Conservation (phyloP, 2,113 vertebrate genomes). For the Cololabis saira region DNA sequence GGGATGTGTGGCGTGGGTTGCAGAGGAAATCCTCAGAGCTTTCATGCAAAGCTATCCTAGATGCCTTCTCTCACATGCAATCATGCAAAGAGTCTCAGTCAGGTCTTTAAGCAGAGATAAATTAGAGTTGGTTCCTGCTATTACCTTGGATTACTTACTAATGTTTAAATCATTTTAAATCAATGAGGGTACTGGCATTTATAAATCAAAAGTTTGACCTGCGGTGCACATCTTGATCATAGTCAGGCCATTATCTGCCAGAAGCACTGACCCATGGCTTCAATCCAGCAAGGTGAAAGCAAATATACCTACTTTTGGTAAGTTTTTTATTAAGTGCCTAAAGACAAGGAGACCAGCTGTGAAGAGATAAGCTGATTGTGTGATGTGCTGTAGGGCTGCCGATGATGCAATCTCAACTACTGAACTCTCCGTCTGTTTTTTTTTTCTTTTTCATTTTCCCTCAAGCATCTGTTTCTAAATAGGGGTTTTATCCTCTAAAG, state of each 20-base stretch:
- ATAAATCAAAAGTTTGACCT: slow-evolving; percentile 37
- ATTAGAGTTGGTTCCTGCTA: slow-evolving; percentile 45
- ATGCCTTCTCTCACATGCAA: slow-evolving; percentile 50
- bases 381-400: slow-evolving; percentile 54
- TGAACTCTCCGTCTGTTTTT: slow-evolving; percentile 57
- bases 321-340: slow-evolving; percentile 24
- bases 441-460: slow-evolving; percentile 45
- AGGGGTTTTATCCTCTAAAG: slow-evolving; percentile 71
- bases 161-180: slow-evolving; percentile 53
- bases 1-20: slow-evolving; percentile 45
- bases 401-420: slow-evolving; percentile 67
- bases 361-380: slow-evolving; percentile 59
- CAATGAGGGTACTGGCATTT: slow-evolving; percentile 38
- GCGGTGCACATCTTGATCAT: slow-evolving; percentile 23
- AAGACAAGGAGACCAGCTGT: slow-evolving; percentile 43
- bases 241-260: slow-evolving; percentile 34
- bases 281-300: slow-evolving; percentile 42
- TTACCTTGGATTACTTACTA: slow-evolving; percentile 53
- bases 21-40: slow-evolving; percentile 61
- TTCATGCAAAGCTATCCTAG: slow-evolving; percentile 41
- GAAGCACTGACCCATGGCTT: slow-evolving; percentile 41
- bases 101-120: slow-evolving; percentile 58
- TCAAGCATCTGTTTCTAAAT: slow-evolving; percentile 72
- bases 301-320: slow-evolving; percentile 59
- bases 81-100: slow-evolving; percentile 48